phyloP scores from a whole-genome alignment of 2,797 vertebrate species.

The Cheirogaleus major region DNA sequence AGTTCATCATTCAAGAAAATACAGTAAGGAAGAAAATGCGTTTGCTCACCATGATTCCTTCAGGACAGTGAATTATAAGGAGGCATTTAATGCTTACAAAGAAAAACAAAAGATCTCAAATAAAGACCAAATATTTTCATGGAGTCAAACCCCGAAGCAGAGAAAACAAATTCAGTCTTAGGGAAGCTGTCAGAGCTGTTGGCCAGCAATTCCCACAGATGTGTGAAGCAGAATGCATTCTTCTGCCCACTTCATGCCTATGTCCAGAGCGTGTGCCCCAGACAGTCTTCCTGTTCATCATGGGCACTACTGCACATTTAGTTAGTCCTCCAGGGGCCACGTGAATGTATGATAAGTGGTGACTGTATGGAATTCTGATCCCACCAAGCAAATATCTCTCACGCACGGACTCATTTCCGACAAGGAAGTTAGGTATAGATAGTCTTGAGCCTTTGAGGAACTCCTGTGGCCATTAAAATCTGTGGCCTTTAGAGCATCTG shows the following conservation, averaged over 20 bases:
- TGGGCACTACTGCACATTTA: accelerated
- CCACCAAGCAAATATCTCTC: background rate
- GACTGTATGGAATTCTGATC: background rate
- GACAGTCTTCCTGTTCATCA: background rate
- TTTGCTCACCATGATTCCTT: background rate
- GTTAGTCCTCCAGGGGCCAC: background rate
- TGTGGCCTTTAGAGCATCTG: background rate
- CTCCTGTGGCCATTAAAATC: background rate
- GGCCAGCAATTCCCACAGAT: background rate
- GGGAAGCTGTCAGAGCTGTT: background rate
- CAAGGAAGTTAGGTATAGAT: background rate
- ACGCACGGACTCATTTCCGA: background rate
- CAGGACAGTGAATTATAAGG: background rate
- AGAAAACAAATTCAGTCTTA: background rate
- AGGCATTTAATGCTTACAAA: background rate
- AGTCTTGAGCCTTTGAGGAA: background rate
- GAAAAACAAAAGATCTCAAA: background rate
- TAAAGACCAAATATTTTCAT: background rate
- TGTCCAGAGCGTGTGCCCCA: accelerated
- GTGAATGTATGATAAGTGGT: background rate
- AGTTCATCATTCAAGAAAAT: constrained; percentile 36
- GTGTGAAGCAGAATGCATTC: too few species aligned
- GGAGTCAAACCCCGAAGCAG: background rate
- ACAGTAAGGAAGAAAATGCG: too few species aligned
- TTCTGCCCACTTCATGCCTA: background rate